phyloP scores from a whole-genome alignment of 2,888 invertebrate species.

The Notodonta ziczac region DNA sequence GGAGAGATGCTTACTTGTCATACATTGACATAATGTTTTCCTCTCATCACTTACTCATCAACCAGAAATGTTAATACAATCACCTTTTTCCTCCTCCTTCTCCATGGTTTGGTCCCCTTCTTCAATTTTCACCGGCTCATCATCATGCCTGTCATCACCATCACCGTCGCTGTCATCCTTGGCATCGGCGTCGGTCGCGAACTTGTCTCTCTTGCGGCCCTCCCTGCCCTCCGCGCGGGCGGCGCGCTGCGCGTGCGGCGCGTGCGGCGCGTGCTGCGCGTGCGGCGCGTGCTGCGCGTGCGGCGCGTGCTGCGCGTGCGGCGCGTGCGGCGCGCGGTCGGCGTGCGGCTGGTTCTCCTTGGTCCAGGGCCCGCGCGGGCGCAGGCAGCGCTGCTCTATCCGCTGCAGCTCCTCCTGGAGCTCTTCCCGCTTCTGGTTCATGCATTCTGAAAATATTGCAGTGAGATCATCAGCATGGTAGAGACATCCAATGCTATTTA shows the following conservation, averaged over 20 bases:
- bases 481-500: slow-evolving; percentile 18
- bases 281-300: not conserved
- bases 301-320: slow-evolving; percentile 14
- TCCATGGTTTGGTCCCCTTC: slow-evolving; percentile 19
- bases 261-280: slow-evolving; percentile 9
- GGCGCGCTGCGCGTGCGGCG: slow-evolving; percentile 6
- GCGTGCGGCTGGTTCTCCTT: slow-evolving; percentile 65
- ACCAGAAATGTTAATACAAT: not conserved
- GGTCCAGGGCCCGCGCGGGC: slow-evolving; percentile 56
- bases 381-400: slow-evolving; percentile 84
- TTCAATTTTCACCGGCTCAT: slow-evolving; percentile 17
- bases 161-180: slow-evolving; percentile 78
- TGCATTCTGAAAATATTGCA: slow-evolving; percentile 78
- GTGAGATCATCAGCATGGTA: not conserved
- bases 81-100: slow-evolving; percentile 18
- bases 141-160: slow-evolving; percentile 63
- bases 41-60: too few relatives aligned
- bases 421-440: slow-evolving; percentile 86
- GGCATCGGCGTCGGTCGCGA: slow-evolving; percentile 68
- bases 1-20: too few relatives aligned
- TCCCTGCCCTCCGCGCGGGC: slow-evolving; percentile 32
- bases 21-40: too few relatives aligned
- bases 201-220: slow-evolving; percentile 67
- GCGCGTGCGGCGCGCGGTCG: slow-evolving; percentile 8
- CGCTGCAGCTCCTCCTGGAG: slow-evolving; percentile 87